These are phyloP conservation scores for Atherix ibis DNA, from an alignment of 2,888 invertebrate genomes.

Conservation along the genomic window DNA sequence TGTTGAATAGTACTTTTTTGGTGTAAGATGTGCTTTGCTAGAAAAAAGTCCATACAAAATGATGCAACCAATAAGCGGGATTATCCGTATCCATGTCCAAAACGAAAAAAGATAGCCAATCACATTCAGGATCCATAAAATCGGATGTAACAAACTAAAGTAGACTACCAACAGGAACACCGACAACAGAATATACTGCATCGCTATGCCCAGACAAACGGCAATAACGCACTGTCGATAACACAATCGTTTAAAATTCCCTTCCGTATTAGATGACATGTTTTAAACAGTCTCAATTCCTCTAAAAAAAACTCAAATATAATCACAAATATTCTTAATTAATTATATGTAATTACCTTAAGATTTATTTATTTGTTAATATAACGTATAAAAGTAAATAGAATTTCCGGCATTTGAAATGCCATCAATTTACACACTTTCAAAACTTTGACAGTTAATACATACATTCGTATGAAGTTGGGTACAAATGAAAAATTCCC, in stretches of 20 bases:
- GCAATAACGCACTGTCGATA: slow-evolving; percentile 31
- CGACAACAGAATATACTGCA: slow-evolving; percentile 38
- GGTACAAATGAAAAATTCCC: no score
- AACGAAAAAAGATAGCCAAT: slow-evolving; percentile 36
- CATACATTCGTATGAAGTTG: no score
- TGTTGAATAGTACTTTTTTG: slow-evolving; percentile 44
- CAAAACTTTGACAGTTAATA: no score
- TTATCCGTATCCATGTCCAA: slow-evolving; percentile 47
- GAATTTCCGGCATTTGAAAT: no score
- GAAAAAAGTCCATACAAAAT: slow-evolving; percentile 56
- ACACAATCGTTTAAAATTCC: slow-evolving; percentile 23
- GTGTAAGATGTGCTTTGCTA: slow-evolving; percentile 49
- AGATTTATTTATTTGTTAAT: no score
- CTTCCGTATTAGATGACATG: slow-evolving; percentile 8
- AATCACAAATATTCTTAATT: no score
- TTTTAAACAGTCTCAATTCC: not conserved
- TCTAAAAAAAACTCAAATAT: no score
- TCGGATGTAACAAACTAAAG: slow-evolving; percentile 44
- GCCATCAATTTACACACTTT: no score
- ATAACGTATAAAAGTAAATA: no score
- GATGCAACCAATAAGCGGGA: slow-evolving; percentile 45
- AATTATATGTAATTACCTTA: no score
- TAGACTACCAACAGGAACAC: slow-evolving; percentile 41
- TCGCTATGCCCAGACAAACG: slow-evolving; percentile 41
- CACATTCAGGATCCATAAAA: slow-evolving; percentile 46